Conservation (phyloP, 2,888 invertebrate species). For the Trachelus stipa region DNA sequence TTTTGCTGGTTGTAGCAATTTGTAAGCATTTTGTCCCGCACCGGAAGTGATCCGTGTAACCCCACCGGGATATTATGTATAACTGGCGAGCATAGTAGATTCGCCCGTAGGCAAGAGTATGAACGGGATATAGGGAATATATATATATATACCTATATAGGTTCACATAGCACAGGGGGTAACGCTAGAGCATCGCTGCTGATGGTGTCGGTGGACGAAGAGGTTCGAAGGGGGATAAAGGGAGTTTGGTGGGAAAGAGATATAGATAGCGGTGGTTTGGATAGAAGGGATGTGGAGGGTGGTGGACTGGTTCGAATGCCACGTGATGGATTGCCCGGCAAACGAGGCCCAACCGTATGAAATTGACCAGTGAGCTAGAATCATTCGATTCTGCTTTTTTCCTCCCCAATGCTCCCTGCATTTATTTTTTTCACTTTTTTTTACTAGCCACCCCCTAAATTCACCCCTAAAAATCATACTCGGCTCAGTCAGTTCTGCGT, state of each 20-base stretch:
- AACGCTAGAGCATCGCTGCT: neutral
- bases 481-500: neutral
- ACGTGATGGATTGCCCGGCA: constrained; percentile 48
- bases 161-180: neutral
- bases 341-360: constrained; percentile 44
- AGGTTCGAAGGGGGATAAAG: constrained; percentile 1
- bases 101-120: constrained; percentile 3
- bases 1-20: constrained; percentile 6
- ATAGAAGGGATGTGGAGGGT: neutral
- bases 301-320: constrained; percentile 15
- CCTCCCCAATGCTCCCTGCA: neutral
- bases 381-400: constrained; percentile 44
- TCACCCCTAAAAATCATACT: neutral
- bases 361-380: constrained; percentile 54
- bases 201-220: neutral
- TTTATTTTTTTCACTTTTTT: constrained; percentile 12
- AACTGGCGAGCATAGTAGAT: constrained; percentile 6
- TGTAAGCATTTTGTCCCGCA: constrained; percentile 12
- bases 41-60: constrained; percentile 14
- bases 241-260: neutral
- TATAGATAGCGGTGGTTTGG: neutral
- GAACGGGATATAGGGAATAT: neutral
- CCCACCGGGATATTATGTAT: constrained; percentile 13
- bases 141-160: neutral
- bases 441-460: neutral